A percentile compares a stretch with the other conserved stretches of the same genome.
phyloP scores from a whole-genome alignment of 30 jellyfish, hydroid and myxozoan species.

The Aurelia sp. region DNA sequence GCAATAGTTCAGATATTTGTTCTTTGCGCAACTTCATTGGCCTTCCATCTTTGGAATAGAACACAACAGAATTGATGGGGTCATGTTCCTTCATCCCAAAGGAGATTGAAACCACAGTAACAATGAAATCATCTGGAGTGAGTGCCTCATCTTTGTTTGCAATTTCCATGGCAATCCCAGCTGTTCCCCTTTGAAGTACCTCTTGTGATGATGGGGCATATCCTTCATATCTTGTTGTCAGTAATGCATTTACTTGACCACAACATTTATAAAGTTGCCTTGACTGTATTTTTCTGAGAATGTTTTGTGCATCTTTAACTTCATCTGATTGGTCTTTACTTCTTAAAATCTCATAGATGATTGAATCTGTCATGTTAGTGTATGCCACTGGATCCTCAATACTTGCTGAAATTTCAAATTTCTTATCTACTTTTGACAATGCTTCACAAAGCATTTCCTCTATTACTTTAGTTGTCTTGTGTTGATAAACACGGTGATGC shows the following conservation, averaged over 20 bases:
- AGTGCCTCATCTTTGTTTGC: conserved; percentile 30
- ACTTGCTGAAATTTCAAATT: conserved; percentile 52
- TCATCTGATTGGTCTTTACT: conserved; percentile 25
- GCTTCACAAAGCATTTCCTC: conserved; percentile 87
- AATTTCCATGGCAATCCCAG: conserved; percentile 50
- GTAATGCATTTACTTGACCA: conserved; percentile 64
- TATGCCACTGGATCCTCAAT: conserved; percentile 51
- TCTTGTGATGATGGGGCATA: conserved; percentile 21
- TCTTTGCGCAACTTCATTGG: conserved; percentile 56
- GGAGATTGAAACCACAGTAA: conserved; percentile 36
- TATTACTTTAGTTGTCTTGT: conserved; percentile 71
- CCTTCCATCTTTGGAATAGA: conserved; percentile 43
- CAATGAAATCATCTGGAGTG: conserved; percentile 41
- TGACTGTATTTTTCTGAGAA: conserved; percentile 31
- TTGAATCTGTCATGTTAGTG: conserved; percentile 73
- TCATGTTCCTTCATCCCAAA: conserved; percentile 68
- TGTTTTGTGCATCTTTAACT: conserved; percentile 26
- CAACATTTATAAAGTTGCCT: conserved; percentile 70
- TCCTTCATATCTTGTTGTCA: not conserved
- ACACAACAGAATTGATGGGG: conserved; percentile 63
- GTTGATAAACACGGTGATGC: conserved; percentile 84
- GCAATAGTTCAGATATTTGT: conserved; percentile 72
- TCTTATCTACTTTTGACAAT: conserved; percentile 51
- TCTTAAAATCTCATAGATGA: conserved; percentile 63
- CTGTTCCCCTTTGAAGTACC: conserved; percentile 23